Base-by-base conservation (phyloP, 1,140 invertebrate species). In the Brachionus sp. region DNA sequence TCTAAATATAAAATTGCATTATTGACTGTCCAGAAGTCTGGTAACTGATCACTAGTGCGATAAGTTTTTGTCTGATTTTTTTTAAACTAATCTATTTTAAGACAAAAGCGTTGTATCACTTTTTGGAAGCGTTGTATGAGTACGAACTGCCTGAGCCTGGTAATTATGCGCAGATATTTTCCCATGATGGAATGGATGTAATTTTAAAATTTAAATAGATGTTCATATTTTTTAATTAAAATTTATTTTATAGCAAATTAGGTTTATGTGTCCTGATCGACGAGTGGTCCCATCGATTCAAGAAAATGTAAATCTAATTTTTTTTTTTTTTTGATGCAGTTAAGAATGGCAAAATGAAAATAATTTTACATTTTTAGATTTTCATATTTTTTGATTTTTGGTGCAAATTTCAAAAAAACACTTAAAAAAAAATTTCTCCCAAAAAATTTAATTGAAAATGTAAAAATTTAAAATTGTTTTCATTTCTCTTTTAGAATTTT, bases 111-210 rank as follows among this genome's bases (percentile, higher is more conserved):
- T 33, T 80, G 46, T 80, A 80, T 80, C 33, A 80, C 57, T 80
- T 80, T 62, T 12, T 80, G n/a, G 77, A 80, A 25, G 77, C 77
- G 7, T 80, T 80, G 29, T 80, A 80, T 80, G 50, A 80, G 33
- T 80, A 80, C 13, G 35, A 80, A 37, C 29, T 80, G 42, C 77
- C 77, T 13, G 50, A 57, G 50, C 77, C 77, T 9, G 77, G 77
- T 23, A 66, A 80, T 37, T 42, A 3, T 23, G 77, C 77, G 6
- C 16, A 57, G 19, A 80, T 80, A 23, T 57, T 80, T 5, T 80
- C 77, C 35, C 77, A 80, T 80, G 77, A 80, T 80, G 77, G 77
- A 16, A 19, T 33, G 29, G 77, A 80, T 37, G 77, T 66, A 80
- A 42, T 64, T 16, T 78, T 50, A 50, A 33, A 46, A 2, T 4